phyloP scores from a whole-genome alignment of 2,888 invertebrate species.

The Oxytorus armatus region DNA sequence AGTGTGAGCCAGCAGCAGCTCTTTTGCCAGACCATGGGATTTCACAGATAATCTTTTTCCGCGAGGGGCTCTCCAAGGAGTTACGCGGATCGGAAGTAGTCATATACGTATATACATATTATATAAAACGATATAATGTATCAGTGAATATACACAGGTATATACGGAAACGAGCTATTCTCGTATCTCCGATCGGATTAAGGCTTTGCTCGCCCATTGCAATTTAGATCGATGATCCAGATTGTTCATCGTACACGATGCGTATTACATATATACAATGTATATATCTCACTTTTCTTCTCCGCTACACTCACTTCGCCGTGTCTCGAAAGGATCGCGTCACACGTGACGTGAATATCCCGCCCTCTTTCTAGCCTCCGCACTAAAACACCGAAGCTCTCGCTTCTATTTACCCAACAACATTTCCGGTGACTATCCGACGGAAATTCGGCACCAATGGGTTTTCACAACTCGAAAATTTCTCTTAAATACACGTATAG shows the following conservation, averaged over 20 bases:
- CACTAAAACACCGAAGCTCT: background rate
- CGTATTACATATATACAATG: background rate
- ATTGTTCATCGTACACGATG: conserved; percentile 63
- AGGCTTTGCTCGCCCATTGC: conserved; percentile 56
- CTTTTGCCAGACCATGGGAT: conserved; percentile 60
- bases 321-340: background rate
- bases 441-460: conserved; percentile 45
- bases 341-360: conserved; percentile 11
- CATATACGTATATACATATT: background rate
- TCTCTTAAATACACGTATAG: background rate
- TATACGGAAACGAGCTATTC: conserved; percentile 13
- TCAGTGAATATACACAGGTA: background rate
- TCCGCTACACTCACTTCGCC: background rate
- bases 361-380: background rate
- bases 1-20: conserved; percentile 1
- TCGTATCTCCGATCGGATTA: conserved; percentile 50
- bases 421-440: conserved; percentile 47
- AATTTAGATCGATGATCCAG: conserved; percentile 74
- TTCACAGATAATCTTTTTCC: conserved; percentile 69
- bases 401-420: background rate
- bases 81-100: conserved; percentile 33
- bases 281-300: background rate
- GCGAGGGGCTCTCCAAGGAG: conserved; percentile 10
- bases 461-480: background rate
- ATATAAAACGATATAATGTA: background rate